Percentiles rank a stretch among this genome's conserved stretches.
Conservation (phyloP, 2,113 vertebrate genomes). For the Loxodonta africana region DNA sequence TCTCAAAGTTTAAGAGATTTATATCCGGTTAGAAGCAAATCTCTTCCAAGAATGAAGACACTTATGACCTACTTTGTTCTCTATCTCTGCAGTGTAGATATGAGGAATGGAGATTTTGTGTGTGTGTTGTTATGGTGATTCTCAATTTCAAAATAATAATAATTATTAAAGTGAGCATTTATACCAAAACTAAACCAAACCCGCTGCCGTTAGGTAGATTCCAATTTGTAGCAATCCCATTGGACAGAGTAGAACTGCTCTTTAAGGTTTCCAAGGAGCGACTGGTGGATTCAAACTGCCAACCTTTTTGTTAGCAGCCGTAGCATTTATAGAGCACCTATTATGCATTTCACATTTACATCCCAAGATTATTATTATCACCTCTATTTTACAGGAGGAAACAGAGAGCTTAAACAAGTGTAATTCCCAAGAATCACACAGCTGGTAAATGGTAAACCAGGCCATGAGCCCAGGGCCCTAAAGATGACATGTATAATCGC, state of each 20-base stretch:
- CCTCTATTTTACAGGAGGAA: neutral
- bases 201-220: too few relatives aligned
- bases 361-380: neutral
- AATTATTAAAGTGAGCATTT: neutral
- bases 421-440: neutral
- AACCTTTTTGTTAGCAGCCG: too few relatives aligned
- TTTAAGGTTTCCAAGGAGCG: too few relatives aligned
- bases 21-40: neutral
- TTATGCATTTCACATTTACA: neutral
- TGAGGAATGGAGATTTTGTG: neutral
- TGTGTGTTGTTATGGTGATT: neutral
- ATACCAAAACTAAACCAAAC: too few relatives aligned
- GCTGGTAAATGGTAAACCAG: neutral
- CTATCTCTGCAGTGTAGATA: neutral
- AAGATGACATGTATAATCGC: neutral
- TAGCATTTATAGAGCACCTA: neutral
- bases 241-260: too few relatives aligned
- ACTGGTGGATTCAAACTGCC: too few relatives aligned
- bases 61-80: neutral
- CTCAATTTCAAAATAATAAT: neutral
- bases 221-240: too few relatives aligned
- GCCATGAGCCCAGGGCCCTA: neutral
- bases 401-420: neutral
- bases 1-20: neutral
- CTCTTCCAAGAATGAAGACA: neutral